These are phyloP conservation scores for Drosophila mulleri DNA, from an alignment of 2,888 invertebrate species.

Conservation along the genomic window DNA sequence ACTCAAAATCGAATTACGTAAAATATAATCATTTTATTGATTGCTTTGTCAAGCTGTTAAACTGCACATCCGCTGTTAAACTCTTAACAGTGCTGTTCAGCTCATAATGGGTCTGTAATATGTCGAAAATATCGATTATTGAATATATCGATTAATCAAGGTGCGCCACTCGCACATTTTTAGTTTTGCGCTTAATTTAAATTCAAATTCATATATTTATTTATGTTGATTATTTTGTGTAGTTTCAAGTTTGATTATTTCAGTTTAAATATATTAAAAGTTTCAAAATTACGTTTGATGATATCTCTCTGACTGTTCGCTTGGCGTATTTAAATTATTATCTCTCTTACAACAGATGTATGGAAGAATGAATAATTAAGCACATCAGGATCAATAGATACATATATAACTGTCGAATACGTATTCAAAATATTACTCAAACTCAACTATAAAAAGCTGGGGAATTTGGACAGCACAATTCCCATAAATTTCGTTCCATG, in stretches of 20 bases:
- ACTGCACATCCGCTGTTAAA: constrained; percentile 11
- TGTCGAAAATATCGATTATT: constrained; percentile 13
- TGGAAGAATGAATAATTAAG: neutral
- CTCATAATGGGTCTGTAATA: constrained; percentile 13
- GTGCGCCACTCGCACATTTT: constrained; percentile 6
- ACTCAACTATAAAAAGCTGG: constrained; percentile 1
- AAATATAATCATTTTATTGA: neutral
- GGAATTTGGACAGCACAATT: constrained; percentile 9
- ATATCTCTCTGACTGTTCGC: neutral
- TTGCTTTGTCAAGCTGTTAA: neutral
- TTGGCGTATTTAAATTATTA: neutral
- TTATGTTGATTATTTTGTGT: neutral
- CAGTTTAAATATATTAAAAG: neutral
- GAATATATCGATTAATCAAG: neutral
- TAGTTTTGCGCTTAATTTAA: neutral
- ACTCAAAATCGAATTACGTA: no score
- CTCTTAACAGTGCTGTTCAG: constrained; percentile 26
- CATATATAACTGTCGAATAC: neutral
- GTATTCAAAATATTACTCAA: neutral
- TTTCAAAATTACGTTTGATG: no score
- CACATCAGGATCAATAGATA: neutral
- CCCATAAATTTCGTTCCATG: constrained; percentile 12
- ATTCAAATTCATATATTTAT: neutral
- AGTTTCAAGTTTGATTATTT: neutral
- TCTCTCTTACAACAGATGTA: neutral